A percentile compares a stretch with the other conserved stretches of the same genome.
These are phyloP conservation scores for Galendromus occidentalis DNA, from an alignment of 1,140 invertebrate species.

Conservation along the genomic window DNA sequence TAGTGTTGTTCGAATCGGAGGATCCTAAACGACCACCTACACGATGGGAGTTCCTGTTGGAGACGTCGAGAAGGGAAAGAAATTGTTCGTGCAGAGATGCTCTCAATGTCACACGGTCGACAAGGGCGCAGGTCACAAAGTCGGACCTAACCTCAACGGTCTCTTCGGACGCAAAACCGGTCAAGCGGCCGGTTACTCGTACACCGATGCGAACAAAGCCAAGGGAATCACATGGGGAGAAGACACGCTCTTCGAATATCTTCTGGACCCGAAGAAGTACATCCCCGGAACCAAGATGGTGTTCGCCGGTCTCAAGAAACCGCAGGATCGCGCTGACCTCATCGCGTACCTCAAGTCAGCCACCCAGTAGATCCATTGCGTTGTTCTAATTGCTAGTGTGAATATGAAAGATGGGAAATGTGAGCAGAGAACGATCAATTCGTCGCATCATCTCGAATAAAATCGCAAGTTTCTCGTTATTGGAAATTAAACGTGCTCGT, in stretches of 20 bases:
- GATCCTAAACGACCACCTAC: background rate
- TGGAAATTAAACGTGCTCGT: no score
- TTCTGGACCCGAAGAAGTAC: constrained; percentile 97
- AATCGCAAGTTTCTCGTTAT: no score
- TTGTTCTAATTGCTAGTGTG: no score
- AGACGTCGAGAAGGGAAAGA: constrained; percentile 91
- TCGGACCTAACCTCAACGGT: constrained; percentile 86
- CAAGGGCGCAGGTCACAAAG: constrained; percentile 85
- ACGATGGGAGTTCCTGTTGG: constrained; percentile 43
- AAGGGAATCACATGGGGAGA: constrained; percentile 92
- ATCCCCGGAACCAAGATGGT: constrained; percentile 99
- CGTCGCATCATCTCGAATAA: no score
- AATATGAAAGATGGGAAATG: no score
- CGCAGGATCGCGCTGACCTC: constrained; percentile 74
- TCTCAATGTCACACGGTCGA: constrained; percentile 92
- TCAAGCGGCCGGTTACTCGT: constrained; percentile 68
- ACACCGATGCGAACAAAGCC: constrained; percentile 88
- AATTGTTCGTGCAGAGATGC: constrained; percentile 86
- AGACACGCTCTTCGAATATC: constrained; percentile 83
- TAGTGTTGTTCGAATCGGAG: no score
- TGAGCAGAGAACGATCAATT: no score
- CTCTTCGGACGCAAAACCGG: constrained; percentile 88
- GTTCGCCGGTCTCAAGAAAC: constrained; percentile 94
- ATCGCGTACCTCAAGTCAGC: constrained; percentile 78
- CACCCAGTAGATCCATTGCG: constrained; percentile 37